Percentiles rank a stretch among this genome's conserved stretches.
Conservation (phyloP, 2,797 vertebrate genomes). For the Eospalax fontanierii region DNA sequence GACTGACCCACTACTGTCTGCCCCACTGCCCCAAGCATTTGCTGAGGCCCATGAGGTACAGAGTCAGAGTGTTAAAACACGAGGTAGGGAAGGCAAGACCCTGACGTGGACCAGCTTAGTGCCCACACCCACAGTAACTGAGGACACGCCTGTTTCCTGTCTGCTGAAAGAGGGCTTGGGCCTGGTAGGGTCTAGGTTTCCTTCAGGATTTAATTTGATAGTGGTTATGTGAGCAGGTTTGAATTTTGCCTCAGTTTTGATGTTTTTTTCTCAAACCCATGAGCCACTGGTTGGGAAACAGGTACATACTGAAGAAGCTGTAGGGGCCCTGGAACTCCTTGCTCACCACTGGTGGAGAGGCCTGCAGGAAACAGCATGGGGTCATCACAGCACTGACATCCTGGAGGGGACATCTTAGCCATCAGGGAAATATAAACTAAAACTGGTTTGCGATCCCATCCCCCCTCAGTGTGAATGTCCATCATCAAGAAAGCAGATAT, state of each 20-base stretch:
- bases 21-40: neutral
- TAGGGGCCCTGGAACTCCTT: neutral
- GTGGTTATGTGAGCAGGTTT: neutral
- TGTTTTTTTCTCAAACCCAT: neutral
- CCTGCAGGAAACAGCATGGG: neutral
- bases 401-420: neutral
- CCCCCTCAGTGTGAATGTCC: neutral
- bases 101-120: neutral
- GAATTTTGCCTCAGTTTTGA: neutral
- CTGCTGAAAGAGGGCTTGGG: neutral
- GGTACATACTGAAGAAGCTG: neutral
- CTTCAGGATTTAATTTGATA: neutral
- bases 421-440: neutral
- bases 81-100: fast-evolving
- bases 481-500: neutral
- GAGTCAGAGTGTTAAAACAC: no score
- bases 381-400: neutral
- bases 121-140: no score
- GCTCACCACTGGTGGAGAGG: neutral
- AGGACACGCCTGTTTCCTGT: neutral
- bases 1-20: neutral
- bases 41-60: neutral
- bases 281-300: neutral
- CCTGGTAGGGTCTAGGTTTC: neutral
- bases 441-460: neutral